These are phyloP conservation scores for Copidosoma floridanum DNA, from an alignment of 1,140 invertebrate species.

Conservation along the genomic window DNA sequence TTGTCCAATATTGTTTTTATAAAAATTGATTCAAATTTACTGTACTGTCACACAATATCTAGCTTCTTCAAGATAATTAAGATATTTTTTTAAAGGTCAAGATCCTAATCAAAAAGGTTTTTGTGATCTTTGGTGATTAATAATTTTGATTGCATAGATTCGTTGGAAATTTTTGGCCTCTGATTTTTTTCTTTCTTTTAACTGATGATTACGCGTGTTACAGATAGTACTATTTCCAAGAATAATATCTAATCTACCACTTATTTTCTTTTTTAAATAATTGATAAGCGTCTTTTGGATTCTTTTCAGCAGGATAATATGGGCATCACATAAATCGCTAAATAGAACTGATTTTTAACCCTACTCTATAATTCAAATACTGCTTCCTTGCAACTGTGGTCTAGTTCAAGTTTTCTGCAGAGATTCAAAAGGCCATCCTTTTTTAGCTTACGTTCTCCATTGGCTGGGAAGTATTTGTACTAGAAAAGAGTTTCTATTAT, in stretches of 20 bases:
- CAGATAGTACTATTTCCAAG: too few relatives aligned
- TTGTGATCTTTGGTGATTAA: background rate
- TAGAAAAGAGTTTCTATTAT: constrained; percentile 74
- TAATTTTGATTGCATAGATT: constrained; percentile 16
- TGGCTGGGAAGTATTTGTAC: constrained; percentile 76
- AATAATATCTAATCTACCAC: constrained; percentile 8
- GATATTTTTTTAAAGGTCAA: background rate
- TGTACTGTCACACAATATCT: too few relatives aligned
- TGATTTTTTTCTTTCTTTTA: background rate
- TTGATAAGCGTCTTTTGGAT: constrained; percentile 51
- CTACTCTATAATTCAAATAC: constrained; percentile 57
- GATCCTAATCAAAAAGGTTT: background rate
- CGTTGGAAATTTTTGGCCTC: constrained; percentile 21
- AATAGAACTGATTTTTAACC: constrained; percentile 56
- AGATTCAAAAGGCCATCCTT: constrained; percentile 66
- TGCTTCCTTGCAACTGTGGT: constrained; percentile 66
- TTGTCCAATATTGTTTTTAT: too few relatives aligned
- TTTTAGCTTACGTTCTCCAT: constrained; percentile 67
- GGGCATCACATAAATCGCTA: constrained; percentile 63
- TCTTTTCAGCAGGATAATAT: constrained; percentile 65
- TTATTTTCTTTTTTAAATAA: constrained; percentile 29
- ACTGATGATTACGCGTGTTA: background rate
- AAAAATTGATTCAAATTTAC: too few relatives aligned
- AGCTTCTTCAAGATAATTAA: constrained; percentile 11
- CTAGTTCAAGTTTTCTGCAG: constrained; percentile 76